Conservation (phyloP, 1,140 invertebrate genomes). For the Anastatus disparis region DNA sequence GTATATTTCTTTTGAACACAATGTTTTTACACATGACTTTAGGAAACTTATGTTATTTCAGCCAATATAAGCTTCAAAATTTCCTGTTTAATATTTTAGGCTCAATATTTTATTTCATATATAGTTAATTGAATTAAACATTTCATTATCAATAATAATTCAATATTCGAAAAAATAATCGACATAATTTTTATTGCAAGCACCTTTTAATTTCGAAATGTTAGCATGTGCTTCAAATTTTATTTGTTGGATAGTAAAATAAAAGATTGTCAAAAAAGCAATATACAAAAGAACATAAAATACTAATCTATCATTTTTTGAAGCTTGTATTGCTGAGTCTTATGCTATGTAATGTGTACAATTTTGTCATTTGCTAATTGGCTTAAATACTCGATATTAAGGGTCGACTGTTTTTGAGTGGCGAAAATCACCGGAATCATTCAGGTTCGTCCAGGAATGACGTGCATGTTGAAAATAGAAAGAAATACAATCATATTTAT, state of each 20-base stretch:
- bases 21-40: constrained; percentile 68
- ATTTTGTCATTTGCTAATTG: constrained; percentile 64
- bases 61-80: constrained; percentile 58
- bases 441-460: constrained; percentile 43
- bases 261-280: neutral
- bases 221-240: neutral
- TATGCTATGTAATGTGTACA: constrained; percentile 66
- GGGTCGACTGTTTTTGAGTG: constrained; percentile 62
- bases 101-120: neutral
- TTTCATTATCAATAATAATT: too few relatives aligned
- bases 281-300: neutral
- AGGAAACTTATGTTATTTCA: constrained; percentile 67
- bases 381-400: constrained; percentile 65
- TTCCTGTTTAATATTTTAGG: neutral
- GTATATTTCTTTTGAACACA: constrained; percentile 68
- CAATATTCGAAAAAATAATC: neutral
- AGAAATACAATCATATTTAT: constrained; percentile 9
- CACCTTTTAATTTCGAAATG: neutral
- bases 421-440: constrained; percentile 50
- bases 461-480: constrained; percentile 45
- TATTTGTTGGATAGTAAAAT: neutral
- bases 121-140: neutral
- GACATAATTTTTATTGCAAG: neutral
- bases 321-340: constrained; percentile 61
- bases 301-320: constrained; percentile 45